These are phyloP conservation scores for Leptopilina clavipes DNA, from an alignment of 1,140 invertebrate species.

Conservation along the genomic window DNA sequence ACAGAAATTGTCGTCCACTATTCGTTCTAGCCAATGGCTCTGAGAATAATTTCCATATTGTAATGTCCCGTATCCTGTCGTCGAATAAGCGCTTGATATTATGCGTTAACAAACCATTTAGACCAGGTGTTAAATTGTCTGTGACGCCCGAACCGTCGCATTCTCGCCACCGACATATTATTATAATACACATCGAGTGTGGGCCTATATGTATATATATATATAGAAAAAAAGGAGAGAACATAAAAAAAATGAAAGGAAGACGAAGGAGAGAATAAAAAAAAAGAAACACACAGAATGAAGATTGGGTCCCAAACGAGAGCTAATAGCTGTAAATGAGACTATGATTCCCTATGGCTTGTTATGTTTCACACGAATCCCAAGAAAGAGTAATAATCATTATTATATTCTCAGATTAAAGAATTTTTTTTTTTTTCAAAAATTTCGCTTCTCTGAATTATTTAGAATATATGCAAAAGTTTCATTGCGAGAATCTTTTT, in stretches of 20 bases:
- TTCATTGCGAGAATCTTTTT: background rate
- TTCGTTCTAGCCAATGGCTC: conserved; percentile 53
- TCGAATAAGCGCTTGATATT: conserved; percentile 63
- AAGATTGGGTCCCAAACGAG: conserved; percentile 49
- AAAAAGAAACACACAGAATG: background rate
- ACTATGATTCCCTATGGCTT: conserved; percentile 12
- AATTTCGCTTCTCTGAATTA: conserved; percentile 1
- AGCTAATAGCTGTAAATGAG: conserved; percentile 56
- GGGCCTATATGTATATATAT: conserved; percentile 3
- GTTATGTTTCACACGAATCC: conserved; percentile 20
- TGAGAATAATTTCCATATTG: conserved; percentile 73
- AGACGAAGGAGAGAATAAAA: conserved; percentile 30
- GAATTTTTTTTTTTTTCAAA: background rate
- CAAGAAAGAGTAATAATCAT: background rate
- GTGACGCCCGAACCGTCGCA: conserved; percentile 69
- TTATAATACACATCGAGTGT: conserved; percentile 48
- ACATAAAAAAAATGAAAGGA: conserved; percentile 36
- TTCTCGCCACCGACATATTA: conserved; percentile 56
- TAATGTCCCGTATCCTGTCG: conserved; percentile 74
- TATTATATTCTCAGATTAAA: conserved; percentile 8
- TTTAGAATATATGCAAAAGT: background rate
- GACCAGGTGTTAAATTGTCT: conserved; percentile 75
- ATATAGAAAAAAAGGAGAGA: conserved; percentile 43
- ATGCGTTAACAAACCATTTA: conserved; percentile 74
- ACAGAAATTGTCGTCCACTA: conserved; percentile 51